Evolutionary conservation across 2,797 vertebrate species (phyloP).

Genomic region (Chelidonichthys spinosus): DNA sequence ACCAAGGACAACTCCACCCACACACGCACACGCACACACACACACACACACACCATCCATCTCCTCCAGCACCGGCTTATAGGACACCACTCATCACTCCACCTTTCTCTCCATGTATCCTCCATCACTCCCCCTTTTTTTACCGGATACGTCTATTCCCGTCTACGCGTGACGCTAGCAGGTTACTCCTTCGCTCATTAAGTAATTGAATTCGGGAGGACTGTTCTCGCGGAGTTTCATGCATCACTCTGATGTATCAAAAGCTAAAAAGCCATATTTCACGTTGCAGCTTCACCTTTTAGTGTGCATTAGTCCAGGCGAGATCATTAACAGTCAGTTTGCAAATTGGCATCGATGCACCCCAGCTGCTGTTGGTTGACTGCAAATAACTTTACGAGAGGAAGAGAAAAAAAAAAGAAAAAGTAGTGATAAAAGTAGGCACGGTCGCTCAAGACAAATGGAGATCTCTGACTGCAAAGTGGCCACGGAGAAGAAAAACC

Average conservation of each 20-base stretch:
- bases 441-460: conserved; percentile 40
- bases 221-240: conserved; percentile 40
- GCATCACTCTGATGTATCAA: conserved; percentile 51
- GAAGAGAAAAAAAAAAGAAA: conserved; percentile 1
- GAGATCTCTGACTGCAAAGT: conserved; percentile 38
- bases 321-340: conserved; percentile 27
- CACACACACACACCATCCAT: conserved; percentile 56
- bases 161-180: conserved; percentile 15
- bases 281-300: conserved; percentile 48
- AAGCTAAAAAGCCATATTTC: conserved; percentile 47
- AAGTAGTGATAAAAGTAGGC: conserved; percentile 21
- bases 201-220: conserved; percentile 51
- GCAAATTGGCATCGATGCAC: conserved; percentile 34
- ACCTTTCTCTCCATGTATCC: conserved; percentile 64
- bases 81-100: conserved; percentile 69
- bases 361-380: conserved; percentile 21
- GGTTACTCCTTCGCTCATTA: conserved; percentile 59
- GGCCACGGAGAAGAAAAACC: conserved; percentile 32
- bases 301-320: conserved; percentile 42
- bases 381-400: conserved; percentile 29
- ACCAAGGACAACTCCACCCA: conserved; percentile 82
- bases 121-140: conserved; percentile 33
- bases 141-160: conserved; percentile 17
- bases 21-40: conserved; percentile 49
- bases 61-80: conserved; percentile 69